Percentiles rank a stretch among this genome's conserved stretches.
These are phyloP conservation scores for Dinoponera quadriceps DNA, from an alignment of 1,140 invertebrate species.

Conservation along the genomic window DNA sequence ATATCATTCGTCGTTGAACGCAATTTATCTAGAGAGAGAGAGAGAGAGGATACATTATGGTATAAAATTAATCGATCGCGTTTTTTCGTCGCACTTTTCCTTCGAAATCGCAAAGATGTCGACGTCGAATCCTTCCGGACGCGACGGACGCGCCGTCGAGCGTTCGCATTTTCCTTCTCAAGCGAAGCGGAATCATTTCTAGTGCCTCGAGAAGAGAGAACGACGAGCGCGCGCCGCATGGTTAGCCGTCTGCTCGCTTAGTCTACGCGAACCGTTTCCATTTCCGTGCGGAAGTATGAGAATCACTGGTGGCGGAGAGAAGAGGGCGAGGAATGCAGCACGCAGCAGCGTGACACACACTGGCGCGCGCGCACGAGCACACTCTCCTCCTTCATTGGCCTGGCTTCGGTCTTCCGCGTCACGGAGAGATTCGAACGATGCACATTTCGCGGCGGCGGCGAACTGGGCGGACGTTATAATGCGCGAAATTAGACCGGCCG, in stretches of 20 bases:
- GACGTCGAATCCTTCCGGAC: background rate
- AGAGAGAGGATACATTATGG: conserved; percentile 3
- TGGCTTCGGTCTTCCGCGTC: background rate
- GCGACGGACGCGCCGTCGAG: background rate
- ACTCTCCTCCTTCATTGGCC: background rate
- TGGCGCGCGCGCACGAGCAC: background rate
- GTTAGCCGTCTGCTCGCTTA: too few species aligned
- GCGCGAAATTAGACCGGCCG: conserved; percentile 17
- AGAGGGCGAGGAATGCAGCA: too few species aligned
- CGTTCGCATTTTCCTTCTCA: too few species aligned
- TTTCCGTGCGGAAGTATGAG: too few species aligned
- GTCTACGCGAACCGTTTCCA: too few species aligned
- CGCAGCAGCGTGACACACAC: too few species aligned
- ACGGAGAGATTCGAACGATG: conserved; percentile 23
- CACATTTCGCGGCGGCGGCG: background rate
- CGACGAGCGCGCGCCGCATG: too few species aligned
- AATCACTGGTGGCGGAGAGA: too few species aligned
- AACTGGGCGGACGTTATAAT: conserved; percentile 7
- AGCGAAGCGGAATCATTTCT: too few species aligned
- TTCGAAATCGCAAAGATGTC: background rate
- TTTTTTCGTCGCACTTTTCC: background rate
- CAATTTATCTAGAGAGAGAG: too few species aligned
- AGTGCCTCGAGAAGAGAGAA: too few species aligned
- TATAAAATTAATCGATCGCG: background rate
- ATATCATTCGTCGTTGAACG: conserved; percentile 2